Percentiles rank a stretch among this genome's conserved stretches.
Evolutionary conservation across 2,113 vertebrate species (phyloP).

Genomic region (Actenoides hombroni): DNA sequence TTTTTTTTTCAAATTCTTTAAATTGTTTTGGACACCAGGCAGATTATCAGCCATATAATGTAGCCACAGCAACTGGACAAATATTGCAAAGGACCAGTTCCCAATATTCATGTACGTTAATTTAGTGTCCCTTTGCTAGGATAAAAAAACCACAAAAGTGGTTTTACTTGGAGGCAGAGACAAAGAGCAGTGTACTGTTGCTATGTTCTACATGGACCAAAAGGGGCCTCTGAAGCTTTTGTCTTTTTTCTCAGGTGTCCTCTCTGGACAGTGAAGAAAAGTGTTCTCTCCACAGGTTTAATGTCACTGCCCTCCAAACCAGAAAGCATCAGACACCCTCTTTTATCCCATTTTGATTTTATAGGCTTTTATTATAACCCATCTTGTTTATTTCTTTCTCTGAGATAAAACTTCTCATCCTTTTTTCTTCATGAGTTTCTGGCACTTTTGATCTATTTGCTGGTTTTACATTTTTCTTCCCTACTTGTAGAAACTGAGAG

Average conservation of each 20-base stretch:
- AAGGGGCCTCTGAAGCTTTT: not conserved
- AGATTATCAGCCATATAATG: not conserved
- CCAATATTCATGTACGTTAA: not conserved
- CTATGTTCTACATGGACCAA: rapidly evolving
- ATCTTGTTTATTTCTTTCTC: not conserved
- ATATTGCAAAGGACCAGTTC: not conserved
- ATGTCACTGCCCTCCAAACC: not conserved
- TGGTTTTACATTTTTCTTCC: not conserved
- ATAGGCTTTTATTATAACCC: not conserved
- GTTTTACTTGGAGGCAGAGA: not conserved
- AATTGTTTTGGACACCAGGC: not conserved
- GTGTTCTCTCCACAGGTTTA: not conserved
- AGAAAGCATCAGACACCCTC: not conserved
- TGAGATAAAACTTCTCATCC: not conserved
- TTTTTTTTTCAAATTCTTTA: not conserved
- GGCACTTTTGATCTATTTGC: not conserved
- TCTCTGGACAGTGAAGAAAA: not conserved
- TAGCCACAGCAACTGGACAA: not conserved
- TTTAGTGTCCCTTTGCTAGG: not conserved
- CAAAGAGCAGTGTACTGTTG: not conserved
- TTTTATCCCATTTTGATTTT: not conserved
- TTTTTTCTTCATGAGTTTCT: not conserved
- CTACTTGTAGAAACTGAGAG: not conserved
- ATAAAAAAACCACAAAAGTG: too few relatives aligned
- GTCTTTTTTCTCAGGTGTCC: not conserved